phyloP scores from a whole-genome alignment of 2,113 vertebrate genomes.

The Pelvicachromis taeniatus region DNA sequence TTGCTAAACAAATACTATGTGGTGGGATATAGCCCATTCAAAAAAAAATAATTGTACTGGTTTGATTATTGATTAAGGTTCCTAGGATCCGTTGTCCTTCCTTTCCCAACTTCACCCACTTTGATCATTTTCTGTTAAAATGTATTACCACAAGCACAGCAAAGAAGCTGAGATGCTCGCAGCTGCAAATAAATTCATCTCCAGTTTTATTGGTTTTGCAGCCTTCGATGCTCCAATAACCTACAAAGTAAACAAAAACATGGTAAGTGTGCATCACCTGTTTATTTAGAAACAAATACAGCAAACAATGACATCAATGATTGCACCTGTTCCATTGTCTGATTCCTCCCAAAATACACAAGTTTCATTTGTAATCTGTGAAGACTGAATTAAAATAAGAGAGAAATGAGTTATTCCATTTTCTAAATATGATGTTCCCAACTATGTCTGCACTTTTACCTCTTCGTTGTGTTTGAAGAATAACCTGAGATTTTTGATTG shows the following conservation, averaged over 20 bases:
- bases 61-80: background rate
- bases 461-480: slow-evolving; percentile 66
- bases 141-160: slow-evolving; percentile 82
- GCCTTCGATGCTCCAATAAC: slow-evolving; percentile 71
- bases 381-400: background rate
- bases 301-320: background rate
- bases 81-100: background rate
- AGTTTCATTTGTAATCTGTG: slow-evolving; percentile 33
- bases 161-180: slow-evolving; percentile 85
- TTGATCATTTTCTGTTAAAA: background rate
- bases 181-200: slow-evolving; percentile 68
- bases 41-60: background rate
- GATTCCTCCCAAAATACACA: slow-evolving; percentile 70
- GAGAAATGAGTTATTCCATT: background rate
- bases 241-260: slow-evolving; percentile 5
- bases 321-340: background rate
- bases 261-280: background rate
- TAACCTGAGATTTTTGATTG: slow-evolving; percentile 75
- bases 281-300: no score
- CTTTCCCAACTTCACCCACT: rapidly evolving
- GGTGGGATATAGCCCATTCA: background rate
- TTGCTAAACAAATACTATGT: background rate
- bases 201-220: slow-evolving; percentile 37
- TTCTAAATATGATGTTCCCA: background rate
- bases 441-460: slow-evolving; percentile 56